Base-by-base conservation (phyloP, 1,140 invertebrate genomes). In the Uloborus diversus region DNA sequence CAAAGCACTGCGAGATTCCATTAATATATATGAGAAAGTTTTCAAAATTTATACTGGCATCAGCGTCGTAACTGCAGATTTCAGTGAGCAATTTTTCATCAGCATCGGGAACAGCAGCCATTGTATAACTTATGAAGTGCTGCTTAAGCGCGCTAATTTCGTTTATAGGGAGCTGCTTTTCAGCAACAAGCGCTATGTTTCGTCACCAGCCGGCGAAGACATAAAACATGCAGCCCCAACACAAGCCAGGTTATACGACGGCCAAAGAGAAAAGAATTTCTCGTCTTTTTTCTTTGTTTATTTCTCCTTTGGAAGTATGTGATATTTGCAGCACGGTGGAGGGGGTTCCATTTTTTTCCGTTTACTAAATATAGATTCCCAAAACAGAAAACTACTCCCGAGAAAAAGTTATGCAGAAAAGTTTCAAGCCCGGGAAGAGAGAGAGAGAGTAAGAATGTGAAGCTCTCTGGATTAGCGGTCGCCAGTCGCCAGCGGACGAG, bases 101-200 rank as follows among this genome's bases (percentile, higher is more conserved):
- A 56, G 25, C 17, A 2, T 56, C 17, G 9, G 25, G 25, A 56
- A 3, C 25, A 56, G n/a, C 11, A 56, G n/a, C 11, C 17, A 20
- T 17, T 2, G 17, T 20, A 56, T 9, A 56, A 20, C 7, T 14
- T 56, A 9, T 14, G 23, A 20, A 25, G 23, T 20, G 23, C 23
- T 56, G 23, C 51, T 20, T n/a, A 56, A 9, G 7, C 23, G 17
- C 23, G 23, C 23, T 20, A 56, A 9, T 25, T 25, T 28, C 32
- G 51, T 61, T 73, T 73, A 73, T 57, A 61, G 62, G 35, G 25
- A 47, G 47, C 56, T 73, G 62, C 59, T 73, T 73, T 47, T 47
- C 70, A 14, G n/a, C 64, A 68, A 70, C 70, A 27, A 61, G 33
- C 30, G 25, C 56, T 35, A 73, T 49, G 33, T 73, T 73, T 73